Percentiles rank a stretch among this genome's conserved stretches.
phyloP scores from a whole-genome alignment of 2,888 invertebrate genomes.

The Chelonus formosanus region DNA sequence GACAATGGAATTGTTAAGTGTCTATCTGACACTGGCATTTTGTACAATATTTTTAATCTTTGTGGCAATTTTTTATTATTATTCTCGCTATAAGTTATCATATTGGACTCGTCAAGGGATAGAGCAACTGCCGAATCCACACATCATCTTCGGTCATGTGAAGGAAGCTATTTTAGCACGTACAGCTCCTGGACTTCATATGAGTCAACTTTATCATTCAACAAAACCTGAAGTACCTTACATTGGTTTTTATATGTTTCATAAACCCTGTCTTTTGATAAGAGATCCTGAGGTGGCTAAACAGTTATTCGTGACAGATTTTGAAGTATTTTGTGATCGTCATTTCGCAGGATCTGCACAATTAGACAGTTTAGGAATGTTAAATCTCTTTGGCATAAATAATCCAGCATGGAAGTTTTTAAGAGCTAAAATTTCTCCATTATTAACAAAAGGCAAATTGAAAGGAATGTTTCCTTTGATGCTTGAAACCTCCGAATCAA shows the following conservation, averaged over 20 bases:
- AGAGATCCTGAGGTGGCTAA: slow-evolving; percentile 61
- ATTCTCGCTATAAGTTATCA: not conserved
- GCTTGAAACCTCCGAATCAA: not conserved
- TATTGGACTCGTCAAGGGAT: not conserved
- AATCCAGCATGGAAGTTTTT: not conserved
- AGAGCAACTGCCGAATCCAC: not conserved
- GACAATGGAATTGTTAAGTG: too few relatives aligned
- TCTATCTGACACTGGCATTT: too few relatives aligned
- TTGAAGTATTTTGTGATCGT: slow-evolving; percentile 60
- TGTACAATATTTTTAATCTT: too few relatives aligned
- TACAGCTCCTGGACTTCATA: slow-evolving; percentile 48
- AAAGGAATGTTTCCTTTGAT: not conserved
- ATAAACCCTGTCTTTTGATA: slow-evolving; percentile 59
- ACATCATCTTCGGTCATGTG: slow-evolving; percentile 2
- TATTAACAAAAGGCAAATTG: not conserved
- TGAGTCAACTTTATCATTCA: slow-evolving; percentile 56
- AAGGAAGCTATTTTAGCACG: not conserved
- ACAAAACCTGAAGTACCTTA: slow-evolving; percentile 50
- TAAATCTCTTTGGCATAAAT: not conserved
- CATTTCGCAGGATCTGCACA: slow-evolving; percentile 19
- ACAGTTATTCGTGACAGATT: slow-evolving; percentile 62
- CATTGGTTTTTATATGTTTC: slow-evolving; percentile 58
- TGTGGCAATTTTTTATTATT: too few relatives aligned
- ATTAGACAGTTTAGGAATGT: not conserved
- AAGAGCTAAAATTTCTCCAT: not conserved